Base-by-base conservation (phyloP, 2,888 invertebrate genomes). In the Agapostemon virescens region DNA sequence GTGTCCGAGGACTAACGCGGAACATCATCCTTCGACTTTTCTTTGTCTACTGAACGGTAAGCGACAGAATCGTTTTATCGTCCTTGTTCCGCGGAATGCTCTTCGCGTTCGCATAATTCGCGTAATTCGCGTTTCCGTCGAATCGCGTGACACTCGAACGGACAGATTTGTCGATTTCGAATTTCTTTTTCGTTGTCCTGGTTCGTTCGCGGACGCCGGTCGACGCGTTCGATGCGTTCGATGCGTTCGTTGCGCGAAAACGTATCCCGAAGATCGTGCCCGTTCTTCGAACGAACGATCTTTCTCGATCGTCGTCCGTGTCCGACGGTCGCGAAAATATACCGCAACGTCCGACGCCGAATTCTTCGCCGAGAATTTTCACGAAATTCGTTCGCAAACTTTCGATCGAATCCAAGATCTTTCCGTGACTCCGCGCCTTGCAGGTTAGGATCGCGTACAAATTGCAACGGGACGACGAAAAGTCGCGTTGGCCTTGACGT, bases 31-130 rank as follows among this genome's bases (percentile, higher is more conserved):
- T 74, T 74, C 69, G 68, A 70, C 63, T 76, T 74, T 77, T 77
- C 71, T 69, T 76, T 73, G 40, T 80, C 70, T 69, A 7, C 69
- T 26, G n/a, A 76, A 86, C 79, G 82, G 84, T 85, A 82, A 82
- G 85, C 68, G 40, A 75, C 64, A 33, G 15, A 26, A 38, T 66
- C 45, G 2, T 26, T 17, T 30, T 23, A n/a, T 61, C 49, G 11
- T 15, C n/a, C 23, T n/a, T n/a, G n/a, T n/a, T n/a, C n/a, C n/a
- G 0, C 26, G 26, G 26, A 26, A 55, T 17, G 17, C 26, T 55
- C n/a, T n/a, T n/a, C 11, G 55, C 6, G 30, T 17, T 17, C 55
- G 49, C n/a, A n/a, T n/a, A n/a, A n/a, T n/a, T n/a, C n/a, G n/a
- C n/a, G n/a, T n/a, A n/a, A n/a, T n/a, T 40, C 11, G 13, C 9